phyloP scores from a whole-genome alignment of 2,113 vertebrate genomes.

The Rostratula benghalensis region DNA sequence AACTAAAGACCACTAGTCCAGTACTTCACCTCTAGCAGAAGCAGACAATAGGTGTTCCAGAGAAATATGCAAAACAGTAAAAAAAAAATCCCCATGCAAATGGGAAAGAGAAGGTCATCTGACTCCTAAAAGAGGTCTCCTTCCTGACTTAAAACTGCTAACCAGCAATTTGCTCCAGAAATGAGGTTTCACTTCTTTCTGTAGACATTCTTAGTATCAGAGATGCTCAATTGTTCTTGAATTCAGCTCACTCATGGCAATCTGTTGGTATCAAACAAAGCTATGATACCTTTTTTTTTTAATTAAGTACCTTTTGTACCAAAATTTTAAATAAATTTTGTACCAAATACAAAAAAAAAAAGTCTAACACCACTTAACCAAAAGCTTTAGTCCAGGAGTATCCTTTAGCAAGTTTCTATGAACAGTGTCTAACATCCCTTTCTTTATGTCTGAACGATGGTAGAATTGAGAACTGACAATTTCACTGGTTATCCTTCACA shows the following conservation, averaged over 20 bases:
- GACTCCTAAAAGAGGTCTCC: background rate
- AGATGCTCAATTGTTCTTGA: background rate
- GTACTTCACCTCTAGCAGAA: background rate
- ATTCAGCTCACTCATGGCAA: background rate
- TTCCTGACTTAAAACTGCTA: background rate
- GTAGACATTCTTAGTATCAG: background rate
- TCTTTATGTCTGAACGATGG: background rate
- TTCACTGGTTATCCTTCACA: background rate
- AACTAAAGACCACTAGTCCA: background rate
- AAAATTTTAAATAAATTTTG: background rate
- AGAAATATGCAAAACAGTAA: background rate
- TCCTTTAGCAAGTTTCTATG: background rate
- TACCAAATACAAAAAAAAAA: fast-evolving
- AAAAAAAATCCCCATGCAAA: background rate
- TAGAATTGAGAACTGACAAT: background rate
- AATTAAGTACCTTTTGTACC: background rate
- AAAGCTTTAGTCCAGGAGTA: background rate
- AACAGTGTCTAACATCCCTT: background rate
- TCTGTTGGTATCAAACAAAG: background rate
- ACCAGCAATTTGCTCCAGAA: background rate
- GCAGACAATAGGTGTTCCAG: background rate
- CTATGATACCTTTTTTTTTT: background rate
- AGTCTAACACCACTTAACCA: background rate
- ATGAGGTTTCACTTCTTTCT: background rate
- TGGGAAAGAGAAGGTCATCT: background rate